Percentiles rank a stretch among this genome's conserved stretches.
Conservation (phyloP, 2,113 vertebrate species). For the Cromileptes altivelis region DNA sequence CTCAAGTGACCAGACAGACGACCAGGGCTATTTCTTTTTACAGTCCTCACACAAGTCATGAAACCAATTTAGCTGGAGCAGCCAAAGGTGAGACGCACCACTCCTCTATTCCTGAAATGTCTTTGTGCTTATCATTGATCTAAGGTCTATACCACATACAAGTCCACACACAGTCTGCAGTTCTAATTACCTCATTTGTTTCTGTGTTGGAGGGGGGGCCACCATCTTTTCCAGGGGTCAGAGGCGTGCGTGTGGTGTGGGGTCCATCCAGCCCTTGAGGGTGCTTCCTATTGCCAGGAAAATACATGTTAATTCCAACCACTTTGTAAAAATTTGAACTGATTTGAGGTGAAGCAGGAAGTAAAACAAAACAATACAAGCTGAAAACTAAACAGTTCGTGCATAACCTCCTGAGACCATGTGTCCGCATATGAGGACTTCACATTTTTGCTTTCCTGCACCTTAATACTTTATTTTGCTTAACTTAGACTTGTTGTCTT, state of each 20-base stretch:
- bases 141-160: neutral
- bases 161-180: neutral
- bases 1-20: slow-evolving; percentile 40
- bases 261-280: slow-evolving; percentile 86
- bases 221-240: slow-evolving; percentile 87
- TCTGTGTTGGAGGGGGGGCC: slow-evolving; percentile 82
- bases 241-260: slow-evolving; percentile 83
- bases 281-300: slow-evolving; percentile 81
- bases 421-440: no score
- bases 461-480: no score
- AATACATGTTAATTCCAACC: neutral
- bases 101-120: neutral
- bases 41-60: neutral
- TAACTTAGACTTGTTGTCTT: no score
- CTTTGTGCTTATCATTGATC: neutral
- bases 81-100: neutral
- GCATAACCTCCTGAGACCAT: no score
- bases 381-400: neutral
- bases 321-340: neutral
- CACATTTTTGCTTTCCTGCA: no score
- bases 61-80: slow-evolving; percentile 16
- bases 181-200: slow-evolving; percentile 89
- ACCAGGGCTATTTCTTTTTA: slow-evolving; percentile 28
- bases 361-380: neutral
- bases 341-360: neutral